These are phyloP conservation scores for Tenualosa ilisha DNA, from an alignment of 2,797 vertebrate genomes.

Conservation along the genomic window DNA sequence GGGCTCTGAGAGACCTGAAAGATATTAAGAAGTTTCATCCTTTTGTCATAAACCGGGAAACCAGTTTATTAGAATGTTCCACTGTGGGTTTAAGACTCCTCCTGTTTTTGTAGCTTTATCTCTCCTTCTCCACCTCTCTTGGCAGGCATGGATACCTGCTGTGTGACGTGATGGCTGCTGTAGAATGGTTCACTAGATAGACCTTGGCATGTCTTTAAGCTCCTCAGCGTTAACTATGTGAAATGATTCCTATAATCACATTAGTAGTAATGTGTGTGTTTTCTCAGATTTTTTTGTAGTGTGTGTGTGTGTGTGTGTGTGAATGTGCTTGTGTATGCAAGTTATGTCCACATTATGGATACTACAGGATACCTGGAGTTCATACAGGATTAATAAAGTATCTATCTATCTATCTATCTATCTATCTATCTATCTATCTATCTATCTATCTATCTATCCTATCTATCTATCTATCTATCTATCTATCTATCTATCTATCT, in stretches of 20 bases:
- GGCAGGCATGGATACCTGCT: background rate
- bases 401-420: too few species aligned
- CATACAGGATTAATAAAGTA: too few species aligned
- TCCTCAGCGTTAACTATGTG: background rate
- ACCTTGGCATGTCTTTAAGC: background rate
- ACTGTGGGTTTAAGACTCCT: background rate
- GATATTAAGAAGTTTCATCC: background rate
- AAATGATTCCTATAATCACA: slow-evolving; percentile 6
- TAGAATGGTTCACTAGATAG: background rate
- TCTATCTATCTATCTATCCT: too few species aligned
- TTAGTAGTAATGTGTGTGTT: background rate
- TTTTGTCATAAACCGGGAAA: background rate
- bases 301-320: too few species aligned
- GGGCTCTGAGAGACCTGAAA: background rate
- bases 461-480: too few species aligned
- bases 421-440: too few species aligned
- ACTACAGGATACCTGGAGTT: too few species aligned
- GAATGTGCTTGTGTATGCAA: too few species aligned
- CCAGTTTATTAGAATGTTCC: background rate
- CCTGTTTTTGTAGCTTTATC: background rate
- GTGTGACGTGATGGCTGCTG: background rate
- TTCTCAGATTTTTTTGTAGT: too few species aligned
- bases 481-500: too few species aligned
- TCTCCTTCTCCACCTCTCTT: background rate
- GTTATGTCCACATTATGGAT: too few species aligned